These are phyloP conservation scores for Syrista parreyssii DNA, from an alignment of 2,888 invertebrate genomes.

Conservation along the genomic window DNA sequence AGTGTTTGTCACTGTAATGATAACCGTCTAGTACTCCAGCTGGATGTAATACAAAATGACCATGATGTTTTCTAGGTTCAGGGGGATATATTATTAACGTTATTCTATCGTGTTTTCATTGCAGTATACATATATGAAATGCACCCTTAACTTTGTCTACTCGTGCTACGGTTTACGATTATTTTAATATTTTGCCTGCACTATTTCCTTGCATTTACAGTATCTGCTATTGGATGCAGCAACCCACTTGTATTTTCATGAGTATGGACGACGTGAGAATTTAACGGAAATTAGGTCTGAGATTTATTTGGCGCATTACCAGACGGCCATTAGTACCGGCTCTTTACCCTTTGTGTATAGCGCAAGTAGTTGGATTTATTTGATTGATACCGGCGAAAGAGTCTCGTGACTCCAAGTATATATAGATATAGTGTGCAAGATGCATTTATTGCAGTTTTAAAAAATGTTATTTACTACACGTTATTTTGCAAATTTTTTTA, in stretches of 20 bases:
- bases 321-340: not conserved
- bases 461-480: not conserved
- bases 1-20: not conserved
- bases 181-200: not conserved
- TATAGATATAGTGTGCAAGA: not conserved
- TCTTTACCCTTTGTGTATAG: not conserved
- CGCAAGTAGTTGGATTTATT: not conserved
- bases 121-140: not conserved
- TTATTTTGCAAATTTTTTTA: not conserved
- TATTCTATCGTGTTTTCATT: not conserved
- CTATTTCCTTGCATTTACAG: not conserved
- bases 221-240: too few species aligned
- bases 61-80: not conserved
- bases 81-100: not conserved
- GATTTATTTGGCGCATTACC: not conserved
- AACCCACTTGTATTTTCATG: not conserved
- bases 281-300: not conserved
- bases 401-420: not conserved
- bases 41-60: not conserved
- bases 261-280: not conserved
- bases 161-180: not conserved
- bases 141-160: not conserved
- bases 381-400: not conserved
- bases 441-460: not conserved
- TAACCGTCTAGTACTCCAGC: not conserved